Percentiles rank a stretch among this genome's conserved stretches.
These are phyloP conservation scores for Malurus splendens DNA, from an alignment of 2,797 vertebrate species.

Conservation along the genomic window DNA sequence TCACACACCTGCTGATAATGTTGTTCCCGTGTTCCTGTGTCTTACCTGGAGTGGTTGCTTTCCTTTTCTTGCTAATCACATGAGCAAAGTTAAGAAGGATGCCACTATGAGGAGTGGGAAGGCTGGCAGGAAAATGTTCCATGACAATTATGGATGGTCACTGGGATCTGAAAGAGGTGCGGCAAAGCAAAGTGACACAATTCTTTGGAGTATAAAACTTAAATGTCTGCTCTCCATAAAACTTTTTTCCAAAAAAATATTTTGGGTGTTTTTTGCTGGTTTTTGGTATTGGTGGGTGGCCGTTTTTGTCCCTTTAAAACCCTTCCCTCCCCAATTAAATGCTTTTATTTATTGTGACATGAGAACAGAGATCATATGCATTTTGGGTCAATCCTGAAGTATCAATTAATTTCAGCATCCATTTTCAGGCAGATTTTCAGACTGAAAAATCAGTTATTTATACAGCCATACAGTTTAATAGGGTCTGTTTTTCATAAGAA, in stretches of 20 bases:
- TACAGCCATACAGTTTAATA: neutral
- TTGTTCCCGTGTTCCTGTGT: neutral
- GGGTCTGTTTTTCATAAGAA: neutral
- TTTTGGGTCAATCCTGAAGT: neutral
- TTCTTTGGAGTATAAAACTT: neutral
- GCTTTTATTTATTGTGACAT: neutral
- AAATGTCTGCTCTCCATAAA: neutral
- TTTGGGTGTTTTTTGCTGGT: neutral
- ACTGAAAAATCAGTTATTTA: neutral
- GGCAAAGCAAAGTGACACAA: neutral
- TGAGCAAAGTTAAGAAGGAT: neutral
- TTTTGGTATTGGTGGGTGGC: too few relatives aligned
- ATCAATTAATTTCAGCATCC: neutral
- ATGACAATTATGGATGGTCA: neutral
- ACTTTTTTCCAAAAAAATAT: too few relatives aligned
- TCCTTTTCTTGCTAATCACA: neutral
- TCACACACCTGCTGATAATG: neutral
- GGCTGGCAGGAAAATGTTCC: neutral
- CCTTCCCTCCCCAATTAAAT: fast-evolving
- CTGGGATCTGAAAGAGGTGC: neutral
- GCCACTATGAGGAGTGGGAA: neutral
- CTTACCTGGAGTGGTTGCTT: neutral
- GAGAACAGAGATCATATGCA: neutral
- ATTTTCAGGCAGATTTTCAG: neutral
- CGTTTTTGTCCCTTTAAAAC: neutral